Base-by-base conservation (phyloP, 1,140 invertebrate species). In the Latrodectus geometricus region DNA sequence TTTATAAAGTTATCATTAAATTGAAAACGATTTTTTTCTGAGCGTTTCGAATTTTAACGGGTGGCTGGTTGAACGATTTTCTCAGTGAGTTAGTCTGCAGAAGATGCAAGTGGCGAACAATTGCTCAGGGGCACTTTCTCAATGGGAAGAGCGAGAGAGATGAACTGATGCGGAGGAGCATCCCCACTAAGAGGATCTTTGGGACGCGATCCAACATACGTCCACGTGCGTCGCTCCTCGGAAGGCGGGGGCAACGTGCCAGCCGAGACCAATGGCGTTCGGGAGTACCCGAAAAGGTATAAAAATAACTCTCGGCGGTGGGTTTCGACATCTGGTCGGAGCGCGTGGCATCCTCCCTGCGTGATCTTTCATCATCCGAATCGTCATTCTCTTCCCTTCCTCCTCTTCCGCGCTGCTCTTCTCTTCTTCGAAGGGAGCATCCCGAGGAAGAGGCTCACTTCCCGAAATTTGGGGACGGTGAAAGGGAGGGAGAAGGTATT, bases 231-330 rank as follows among this genome's bases (percentile, higher is more conserved):
- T 20, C 23, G 35, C 35, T 35, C 35, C 35, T 35, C 35, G 20
- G 56, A 17, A 66, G 76, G 76, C 76, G 76, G 76, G 61, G 61
- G 61, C 76, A 66, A 66, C 66, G n/a, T 69, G 65, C 74, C 74
- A 50, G 78, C 69, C 54, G 20, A 20, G 23, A 65, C 78, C 69
- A 80, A 69, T 48, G 78, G 35, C 49, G 48, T 54, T n/a, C 50
- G 56, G 74, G 9, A 49, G 48, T 49, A 73, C 35, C n/a, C 76
- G 23, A 23, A 49, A 65, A 66, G 48, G 76, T 66, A 49, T 15
- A 78, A 78, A 78, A 78, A 78, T 78, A 78, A 78, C 76, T 78
- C 76, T 78, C 76, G 76, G 56, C 66, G 61, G 76, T 78, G 76
- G 76, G 76, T 78, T 78, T 78, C 76, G 23, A 78, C 76, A 78